Base-by-base conservation (phyloP, 2,113 vertebrate species). In the Lepidothrix coronata region DNA sequence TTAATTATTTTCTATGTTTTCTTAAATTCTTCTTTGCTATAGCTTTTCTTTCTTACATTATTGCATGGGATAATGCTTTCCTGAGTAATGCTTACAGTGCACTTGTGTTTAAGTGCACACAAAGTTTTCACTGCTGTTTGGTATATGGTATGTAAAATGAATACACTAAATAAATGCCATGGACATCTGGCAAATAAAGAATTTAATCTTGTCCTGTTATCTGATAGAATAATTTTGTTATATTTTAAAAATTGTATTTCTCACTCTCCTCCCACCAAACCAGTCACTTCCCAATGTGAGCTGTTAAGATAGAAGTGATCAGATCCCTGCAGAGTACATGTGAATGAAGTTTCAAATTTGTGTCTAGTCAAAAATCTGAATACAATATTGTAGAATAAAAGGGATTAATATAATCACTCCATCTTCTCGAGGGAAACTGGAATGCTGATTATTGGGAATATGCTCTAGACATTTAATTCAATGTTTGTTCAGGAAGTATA, bases 341-440 rank as follows among this genome's bases (percentile, higher is more conserved):
- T 85, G 85, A 96, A 96, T 80, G 94, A 96, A 96, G 71, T 76
- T 96, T 95, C 73, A 94, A 90, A 93, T 95, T 89, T 89, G 81
- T 93, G 68, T 95, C 92, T 91, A 93, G 83, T 96, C 92, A 81
- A 73, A 91, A 88, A 96, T 95, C 67, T 95, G 90, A 94, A 93
- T 95, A 95, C 92, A 90, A 91, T 96, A 78, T 48, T 72, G 31
- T 79, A 35, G 52, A 92, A 87, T 96, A 80, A 93, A 94, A 88
- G 52, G 79, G 33, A 82, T 66, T 80, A 89, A 73, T 76, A 76
- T 68, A 78, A 85, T 89, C 80, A 79, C 52, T 91, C 78, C 52
- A 14, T 92, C 91, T 94, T 73, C 78, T 85, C 44, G 52, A 77
- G 59, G 25, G 85, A 59, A 76, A 67, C 48, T 46, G 76, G 61